These are phyloP conservation scores for Odontophorus gujanensis DNA, from an alignment of 2,113 vertebrate species.

Conservation along the genomic window DNA sequence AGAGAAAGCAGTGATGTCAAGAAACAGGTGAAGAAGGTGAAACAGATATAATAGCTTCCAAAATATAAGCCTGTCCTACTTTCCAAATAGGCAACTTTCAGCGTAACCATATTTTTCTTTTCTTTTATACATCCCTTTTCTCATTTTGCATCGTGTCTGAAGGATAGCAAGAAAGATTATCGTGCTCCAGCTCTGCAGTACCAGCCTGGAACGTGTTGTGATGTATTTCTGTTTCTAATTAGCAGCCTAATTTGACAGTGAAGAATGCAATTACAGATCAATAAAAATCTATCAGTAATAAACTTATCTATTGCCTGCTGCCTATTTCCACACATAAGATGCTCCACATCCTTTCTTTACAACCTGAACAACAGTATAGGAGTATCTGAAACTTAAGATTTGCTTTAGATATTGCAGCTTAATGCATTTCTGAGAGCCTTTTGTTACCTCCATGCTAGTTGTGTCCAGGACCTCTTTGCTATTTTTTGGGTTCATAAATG, in stretches of 20 bases:
- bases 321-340: not conserved
- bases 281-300: not conserved
- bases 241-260: not conserved
- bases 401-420: not conserved
- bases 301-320: not conserved
- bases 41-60: not conserved
- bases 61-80: not conserved
- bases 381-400: not conserved
- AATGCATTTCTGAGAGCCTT: not conserved
- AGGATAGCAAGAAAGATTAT: not conserved
- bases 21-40: not conserved
- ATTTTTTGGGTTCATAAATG: not conserved
- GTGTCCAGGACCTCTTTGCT: not conserved
- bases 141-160: not conserved
- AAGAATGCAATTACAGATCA: not conserved
- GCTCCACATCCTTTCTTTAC: not conserved
- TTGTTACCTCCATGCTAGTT: not conserved
- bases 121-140: not conserved
- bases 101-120: not conserved
- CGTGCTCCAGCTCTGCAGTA: not conserved
- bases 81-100: not conserved
- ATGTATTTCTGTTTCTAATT: not conserved
- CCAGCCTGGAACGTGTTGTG: not conserved
- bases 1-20: not conserved
- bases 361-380: not conserved